phyloP scores from a whole-genome alignment of 2,888 invertebrate genomes.

The Exephanes ischioxanthus region DNA sequence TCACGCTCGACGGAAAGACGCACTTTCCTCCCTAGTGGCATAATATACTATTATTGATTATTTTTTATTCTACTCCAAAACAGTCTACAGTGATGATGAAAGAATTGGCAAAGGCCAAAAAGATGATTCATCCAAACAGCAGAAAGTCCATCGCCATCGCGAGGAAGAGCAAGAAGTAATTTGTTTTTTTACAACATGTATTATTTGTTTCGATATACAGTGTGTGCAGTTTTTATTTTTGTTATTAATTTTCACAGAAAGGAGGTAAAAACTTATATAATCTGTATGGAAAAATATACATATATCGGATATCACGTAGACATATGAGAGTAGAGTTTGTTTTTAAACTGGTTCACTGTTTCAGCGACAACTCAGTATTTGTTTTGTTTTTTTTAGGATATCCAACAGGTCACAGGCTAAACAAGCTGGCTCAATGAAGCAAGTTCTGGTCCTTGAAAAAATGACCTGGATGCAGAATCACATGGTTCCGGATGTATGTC shows the following conservation, averaged over 20 bases:
- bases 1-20: no score
- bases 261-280: no score
- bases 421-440: slow-evolving; percentile 89
- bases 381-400: slow-evolving; percentile 79
- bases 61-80: slow-evolving; percentile 31
- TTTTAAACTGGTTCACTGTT: no score
- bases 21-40: no score
- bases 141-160: slow-evolving; percentile 91
- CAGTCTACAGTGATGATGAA: slow-evolving; percentile 74
- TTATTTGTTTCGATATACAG: background rate
- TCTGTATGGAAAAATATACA: no score
- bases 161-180: slow-evolving; percentile 89
- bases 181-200: slow-evolving; percentile 41
- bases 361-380: no score
- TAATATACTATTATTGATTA: slow-evolving; percentile 74
- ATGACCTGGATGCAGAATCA: slow-evolving; percentile 92
- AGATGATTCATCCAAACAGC: slow-evolving; percentile 91
- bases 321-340: no score
- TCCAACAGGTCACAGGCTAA: slow-evolving; percentile 88
- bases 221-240: background rate
- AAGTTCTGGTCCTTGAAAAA: slow-evolving; percentile 91
- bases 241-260: background rate
- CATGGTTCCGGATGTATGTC: slow-evolving; percentile 86
- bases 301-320: no score
- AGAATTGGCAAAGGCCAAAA: slow-evolving; percentile 77